Conservation (phyloP, 2,888 invertebrate genomes). For the Leucania comma region DNA sequence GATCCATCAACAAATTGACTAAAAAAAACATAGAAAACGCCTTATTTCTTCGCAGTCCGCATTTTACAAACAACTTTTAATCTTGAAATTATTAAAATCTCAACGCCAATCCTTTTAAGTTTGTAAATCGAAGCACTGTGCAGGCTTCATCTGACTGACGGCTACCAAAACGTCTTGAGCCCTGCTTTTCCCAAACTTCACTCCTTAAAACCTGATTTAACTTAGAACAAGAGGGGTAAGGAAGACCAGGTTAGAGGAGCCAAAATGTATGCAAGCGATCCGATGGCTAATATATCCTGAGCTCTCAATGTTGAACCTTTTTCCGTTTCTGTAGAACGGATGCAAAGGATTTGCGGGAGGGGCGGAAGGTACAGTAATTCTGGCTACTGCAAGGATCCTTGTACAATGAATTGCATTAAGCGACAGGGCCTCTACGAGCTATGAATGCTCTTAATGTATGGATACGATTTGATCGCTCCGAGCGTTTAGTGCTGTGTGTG, state of each 20-base stretch:
- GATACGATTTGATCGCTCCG: conserved; percentile 85
- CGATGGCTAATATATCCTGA: conserved; percentile 67
- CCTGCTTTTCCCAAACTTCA: conserved; percentile 40
- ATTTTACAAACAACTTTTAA: conserved; percentile 59
- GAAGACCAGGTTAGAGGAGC: conserved; percentile 71
- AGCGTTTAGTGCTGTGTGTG: conserved; percentile 75
- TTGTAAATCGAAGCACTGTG: conserved; percentile 80
- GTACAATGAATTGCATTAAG: conserved; percentile 89
- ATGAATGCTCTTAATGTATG: conserved; percentile 87
- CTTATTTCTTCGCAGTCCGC: conserved; percentile 34
- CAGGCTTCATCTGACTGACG: conserved; percentile 80
- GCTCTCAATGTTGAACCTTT: conserved; percentile 63
- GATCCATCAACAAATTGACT: conserved; percentile 15
- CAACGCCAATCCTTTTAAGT: conserved; percentile 81
- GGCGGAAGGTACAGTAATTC: conserved; percentile 63
- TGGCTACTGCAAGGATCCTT: conserved; percentile 80
- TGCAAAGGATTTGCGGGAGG: conserved; percentile 56
- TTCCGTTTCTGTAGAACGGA: conserved; percentile 53
- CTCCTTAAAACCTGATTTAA: conserved; percentile 68
- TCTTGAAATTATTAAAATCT: conserved; percentile 75
- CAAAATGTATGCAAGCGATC: conserved; percentile 76
- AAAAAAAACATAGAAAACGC: background rate
- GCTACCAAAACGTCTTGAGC: conserved; percentile 68
- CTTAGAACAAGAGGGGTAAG: conserved; percentile 51
- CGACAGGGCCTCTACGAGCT: conserved; percentile 84